phyloP scores from a whole-genome alignment of 1,140 invertebrate species.

The Teleopsis dalmanni region DNA sequence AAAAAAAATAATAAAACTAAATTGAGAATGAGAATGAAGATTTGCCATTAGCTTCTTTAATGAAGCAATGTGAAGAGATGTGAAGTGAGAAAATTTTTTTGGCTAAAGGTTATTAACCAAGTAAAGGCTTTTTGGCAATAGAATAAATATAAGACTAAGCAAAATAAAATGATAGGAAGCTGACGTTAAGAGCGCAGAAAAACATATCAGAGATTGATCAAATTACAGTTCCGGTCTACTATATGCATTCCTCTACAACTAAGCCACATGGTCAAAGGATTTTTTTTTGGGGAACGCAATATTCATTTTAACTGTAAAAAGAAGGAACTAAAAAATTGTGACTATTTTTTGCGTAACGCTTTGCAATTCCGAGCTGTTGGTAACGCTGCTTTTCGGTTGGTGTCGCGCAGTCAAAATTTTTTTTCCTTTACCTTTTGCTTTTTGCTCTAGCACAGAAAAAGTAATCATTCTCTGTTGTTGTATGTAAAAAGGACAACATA shows the following conservation, averaged over 20 bases:
- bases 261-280: background rate
- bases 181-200: slow-evolving; percentile 8
- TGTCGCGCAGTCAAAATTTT: no score
- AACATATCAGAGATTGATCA: slow-evolving; percentile 22
- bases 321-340: background rate
- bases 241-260: no score
- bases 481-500: no score
- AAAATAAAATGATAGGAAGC: slow-evolving; percentile 27
- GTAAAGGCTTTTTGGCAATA: background rate
- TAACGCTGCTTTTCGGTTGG: no score
- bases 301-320: background rate
- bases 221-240: slow-evolving; percentile 39
- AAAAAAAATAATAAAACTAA: slow-evolving; percentile 17
- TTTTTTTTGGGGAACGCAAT: background rate
- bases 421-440: no score
- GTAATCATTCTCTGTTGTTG: no score
- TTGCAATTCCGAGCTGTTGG: no score
- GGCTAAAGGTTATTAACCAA: background rate
- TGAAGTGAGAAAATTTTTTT: background rate
- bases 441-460: no score
- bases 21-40: slow-evolving; percentile 6
- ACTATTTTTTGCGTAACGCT: no score
- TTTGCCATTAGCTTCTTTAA: background rate
- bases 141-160: background rate
- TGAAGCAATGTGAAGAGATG: background rate